Evolutionary conservation across 1,140 invertebrate genomes (phyloP).

Genomic region (Agrypnia vestita): DNA sequence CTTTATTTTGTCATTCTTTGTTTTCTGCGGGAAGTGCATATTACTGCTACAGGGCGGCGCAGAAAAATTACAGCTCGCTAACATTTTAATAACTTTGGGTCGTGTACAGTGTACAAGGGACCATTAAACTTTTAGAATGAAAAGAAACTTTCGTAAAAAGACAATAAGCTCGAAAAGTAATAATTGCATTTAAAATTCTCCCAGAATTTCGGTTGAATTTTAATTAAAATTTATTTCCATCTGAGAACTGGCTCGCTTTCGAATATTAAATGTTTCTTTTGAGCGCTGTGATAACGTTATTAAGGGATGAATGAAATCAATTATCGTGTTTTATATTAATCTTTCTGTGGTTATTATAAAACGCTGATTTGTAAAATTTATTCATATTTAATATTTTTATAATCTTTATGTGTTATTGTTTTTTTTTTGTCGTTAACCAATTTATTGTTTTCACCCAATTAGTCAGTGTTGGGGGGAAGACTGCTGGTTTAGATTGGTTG

Average conservation of each 20-base stretch:
- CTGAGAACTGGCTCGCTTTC: not conserved
- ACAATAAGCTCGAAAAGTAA: constrained; percentile 49
- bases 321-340: not conserved
- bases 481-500: too few species aligned
- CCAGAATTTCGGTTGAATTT: constrained; percentile 5
- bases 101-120: constrained; percentile 20
- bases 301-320: constrained; percentile 3
- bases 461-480: too few species aligned
- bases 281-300: not conserved
- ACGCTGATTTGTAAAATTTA: too few species aligned
- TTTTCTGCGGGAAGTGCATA: constrained; percentile 7
- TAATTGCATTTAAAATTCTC: constrained; percentile 52
- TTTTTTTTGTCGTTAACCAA: too few species aligned
- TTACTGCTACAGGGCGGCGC: not conserved
- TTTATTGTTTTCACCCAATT: too few species aligned
- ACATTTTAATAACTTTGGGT: constrained; percentile 53
- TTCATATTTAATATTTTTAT: too few species aligned
- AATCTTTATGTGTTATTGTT: too few species aligned
- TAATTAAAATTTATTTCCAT: constrained; percentile 34
- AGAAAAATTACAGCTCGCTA: constrained; percentile 34
- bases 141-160: constrained; percentile 44
- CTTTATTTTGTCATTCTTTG: constrained; percentile 24
- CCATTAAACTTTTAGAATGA: constrained; percentile 52
- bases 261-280: not conserved
- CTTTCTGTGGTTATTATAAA: too few species aligned